These are phyloP conservation scores for Apamea anceps DNA, from an alignment of 2,888 invertebrate genomes.

Conservation along the genomic window DNA sequence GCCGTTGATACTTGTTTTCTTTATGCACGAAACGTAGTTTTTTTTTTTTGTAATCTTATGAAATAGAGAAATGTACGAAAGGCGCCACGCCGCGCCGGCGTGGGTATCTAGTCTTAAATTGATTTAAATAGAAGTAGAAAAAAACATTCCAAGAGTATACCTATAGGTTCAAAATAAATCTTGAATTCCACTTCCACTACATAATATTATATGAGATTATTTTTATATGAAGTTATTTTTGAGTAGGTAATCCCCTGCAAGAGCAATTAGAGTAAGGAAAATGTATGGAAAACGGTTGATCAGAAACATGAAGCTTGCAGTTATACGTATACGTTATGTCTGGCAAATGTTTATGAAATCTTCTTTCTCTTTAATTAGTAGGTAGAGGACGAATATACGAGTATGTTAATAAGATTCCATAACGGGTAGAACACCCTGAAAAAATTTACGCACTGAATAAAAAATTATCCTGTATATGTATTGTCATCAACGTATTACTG, in stretches of 20 bases:
- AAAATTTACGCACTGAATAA: too few species aligned
- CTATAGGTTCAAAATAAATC: slow-evolving; percentile 2
- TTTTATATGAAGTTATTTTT: slow-evolving; percentile 22
- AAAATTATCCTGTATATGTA: too few species aligned
- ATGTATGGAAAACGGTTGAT: slow-evolving; percentile 22
- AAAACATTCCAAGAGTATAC: not conserved
- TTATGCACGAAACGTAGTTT: not conserved
- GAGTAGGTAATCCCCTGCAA: slow-evolving; percentile 7
- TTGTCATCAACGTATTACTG: not conserved
- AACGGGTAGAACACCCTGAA: too few species aligned
- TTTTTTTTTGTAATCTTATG: not conserved
- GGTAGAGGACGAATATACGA: not conserved
- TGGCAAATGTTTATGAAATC: slow-evolving; percentile 34
- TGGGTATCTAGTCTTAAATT: not conserved
- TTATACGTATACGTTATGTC: slow-evolving; percentile 13
- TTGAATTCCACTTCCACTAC: slow-evolving; percentile 2
- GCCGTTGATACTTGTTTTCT: not conserved
- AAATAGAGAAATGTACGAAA: not conserved
- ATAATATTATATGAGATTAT: slow-evolving; percentile 13
- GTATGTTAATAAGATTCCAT: not conserved
- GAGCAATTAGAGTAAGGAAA: slow-evolving; percentile 19
- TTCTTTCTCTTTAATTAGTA: slow-evolving; percentile 16
- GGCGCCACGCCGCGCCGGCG: not conserved
- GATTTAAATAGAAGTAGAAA: not conserved
- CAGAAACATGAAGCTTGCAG: slow-evolving; percentile 26